Base-by-base conservation (phyloP, 2,797 vertebrate genomes). In the Characodon lateralis region DNA sequence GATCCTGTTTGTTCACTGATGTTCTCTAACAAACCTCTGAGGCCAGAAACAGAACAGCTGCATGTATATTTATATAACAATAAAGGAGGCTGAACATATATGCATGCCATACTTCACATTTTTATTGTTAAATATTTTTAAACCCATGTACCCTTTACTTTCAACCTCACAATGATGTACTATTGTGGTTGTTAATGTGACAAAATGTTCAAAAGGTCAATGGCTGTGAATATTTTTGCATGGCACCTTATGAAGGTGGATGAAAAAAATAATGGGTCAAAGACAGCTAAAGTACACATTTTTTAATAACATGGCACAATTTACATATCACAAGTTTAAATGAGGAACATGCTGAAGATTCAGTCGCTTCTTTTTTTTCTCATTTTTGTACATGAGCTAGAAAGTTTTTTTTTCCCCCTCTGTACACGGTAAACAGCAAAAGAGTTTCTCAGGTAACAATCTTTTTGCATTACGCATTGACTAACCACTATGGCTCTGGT, bases 221-320 rank as follows among this genome's bases (percentile, higher is more conserved):
- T 8, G 51, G 51, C 20, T 55, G 56, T 24, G 56, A 58, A 58
- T 58, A 58, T 9, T 58, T 58, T 24, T 55, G 53, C 20, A 24
- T 5, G 6, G 13, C 9, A 46, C 4, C 3, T 26, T 48, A 24
- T 18, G 8, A 18, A 50, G 26, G n/a, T 31, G n/a, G 6, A 31
- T 20, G 66, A 46, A 74, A 65, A 69, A 87, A 85, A 58, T 3
- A 76, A 91, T 73, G 56, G 51, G 50, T 78, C 76, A 41, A 26
- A 89, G 80, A 83, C 89, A 28, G 81, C 26, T 71, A 97, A 95
- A 96, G 97, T 98, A 99, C 97, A 98, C 97, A 97, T 77, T 98
- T 98, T 99, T 99, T 99, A 99, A 99, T 99, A 98, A 99, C 98
- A 98, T 99, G 98, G 97, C 97, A 99, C 98, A 98, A 97, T 98